phyloP scores from a whole-genome alignment of 2,888 invertebrate species.

The Netelia fuscicornis region DNA sequence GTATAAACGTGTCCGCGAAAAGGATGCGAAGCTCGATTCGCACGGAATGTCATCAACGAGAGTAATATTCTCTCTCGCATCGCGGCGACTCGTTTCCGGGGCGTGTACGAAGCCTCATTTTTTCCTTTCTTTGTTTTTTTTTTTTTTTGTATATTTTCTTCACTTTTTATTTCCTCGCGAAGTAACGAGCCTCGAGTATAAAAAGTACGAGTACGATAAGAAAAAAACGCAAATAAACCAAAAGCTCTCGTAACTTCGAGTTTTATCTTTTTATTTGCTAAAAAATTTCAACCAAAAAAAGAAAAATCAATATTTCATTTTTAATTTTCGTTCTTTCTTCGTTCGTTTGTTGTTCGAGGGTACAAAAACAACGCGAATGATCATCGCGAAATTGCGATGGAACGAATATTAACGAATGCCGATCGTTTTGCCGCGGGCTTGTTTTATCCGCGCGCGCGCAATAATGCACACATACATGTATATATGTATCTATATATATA shows the following conservation, averaged over 20 bases:
- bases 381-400: constrained; percentile 46
- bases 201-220: background rate
- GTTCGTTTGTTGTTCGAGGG: background rate
- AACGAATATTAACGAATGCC: constrained; percentile 69
- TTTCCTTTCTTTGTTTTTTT: constrained; percentile 37
- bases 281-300: constrained; percentile 11
- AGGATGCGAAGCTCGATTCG: constrained; percentile 63
- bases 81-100: constrained; percentile 63
- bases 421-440: constrained; percentile 64
- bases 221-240: no score
- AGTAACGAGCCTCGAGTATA: constrained; percentile 52
- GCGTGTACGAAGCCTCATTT: constrained; percentile 56
- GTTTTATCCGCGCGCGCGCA: background rate
- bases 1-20: background rate
- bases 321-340: constrained; percentile 20
- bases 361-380: constrained; percentile 35
- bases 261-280: no score
- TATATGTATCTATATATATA: constrained; percentile 18
- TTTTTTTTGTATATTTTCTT: constrained; percentile 31
- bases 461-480: constrained; percentile 62
- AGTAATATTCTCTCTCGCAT: constrained; percentile 61
- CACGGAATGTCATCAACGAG: constrained; percentile 70
- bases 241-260: constrained; percentile 11
- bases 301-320: background rate
- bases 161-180: background rate